These are phyloP conservation scores for Dicyrtomina minuta DNA, from an alignment of 2,888 invertebrate species.

Conservation along the genomic window DNA sequence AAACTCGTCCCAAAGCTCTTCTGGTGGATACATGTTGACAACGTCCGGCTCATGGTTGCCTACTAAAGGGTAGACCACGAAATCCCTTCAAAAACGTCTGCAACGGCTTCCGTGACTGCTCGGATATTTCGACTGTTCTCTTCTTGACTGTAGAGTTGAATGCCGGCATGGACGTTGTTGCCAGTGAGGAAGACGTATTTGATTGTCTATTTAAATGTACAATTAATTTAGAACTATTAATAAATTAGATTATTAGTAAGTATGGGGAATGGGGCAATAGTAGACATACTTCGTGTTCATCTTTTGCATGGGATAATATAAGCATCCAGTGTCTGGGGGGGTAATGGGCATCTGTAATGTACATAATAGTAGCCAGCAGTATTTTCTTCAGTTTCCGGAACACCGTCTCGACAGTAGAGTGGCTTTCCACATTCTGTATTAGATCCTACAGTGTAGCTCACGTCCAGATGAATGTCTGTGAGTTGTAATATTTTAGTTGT, in stretches of 20 bases:
- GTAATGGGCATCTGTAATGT: conserved; percentile 91
- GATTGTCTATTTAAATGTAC: no score
- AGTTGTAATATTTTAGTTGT: conserved; percentile 91
- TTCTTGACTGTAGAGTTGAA: no score
- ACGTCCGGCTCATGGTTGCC: no score
- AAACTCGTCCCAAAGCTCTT: conserved; percentile 36
- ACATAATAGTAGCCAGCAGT: conserved; percentile 95
- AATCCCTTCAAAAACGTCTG: no score
- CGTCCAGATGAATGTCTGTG: conserved; percentile 94
- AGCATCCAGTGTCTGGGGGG: conserved; percentile 86
- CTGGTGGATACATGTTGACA: conserved; percentile 55
- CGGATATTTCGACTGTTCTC: no score
- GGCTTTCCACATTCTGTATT: no score
- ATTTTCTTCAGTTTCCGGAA: conserved; percentile 69
- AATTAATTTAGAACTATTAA: no score
- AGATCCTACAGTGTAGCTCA: conserved; percentile 83
- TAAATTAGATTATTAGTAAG: not conserved
- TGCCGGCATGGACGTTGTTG: not conserved
- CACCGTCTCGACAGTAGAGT: conserved; percentile 85
- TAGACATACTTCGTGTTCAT: conserved; percentile 64
- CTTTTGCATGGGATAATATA: conserved; percentile 82
- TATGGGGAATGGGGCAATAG: no score
- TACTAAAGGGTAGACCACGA: no score
- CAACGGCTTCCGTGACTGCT: no score
- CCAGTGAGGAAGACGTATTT: no score